Evolutionary conservation across 2,113 vertebrate species (phyloP).

Genomic region (Urocolius indicus): DNA sequence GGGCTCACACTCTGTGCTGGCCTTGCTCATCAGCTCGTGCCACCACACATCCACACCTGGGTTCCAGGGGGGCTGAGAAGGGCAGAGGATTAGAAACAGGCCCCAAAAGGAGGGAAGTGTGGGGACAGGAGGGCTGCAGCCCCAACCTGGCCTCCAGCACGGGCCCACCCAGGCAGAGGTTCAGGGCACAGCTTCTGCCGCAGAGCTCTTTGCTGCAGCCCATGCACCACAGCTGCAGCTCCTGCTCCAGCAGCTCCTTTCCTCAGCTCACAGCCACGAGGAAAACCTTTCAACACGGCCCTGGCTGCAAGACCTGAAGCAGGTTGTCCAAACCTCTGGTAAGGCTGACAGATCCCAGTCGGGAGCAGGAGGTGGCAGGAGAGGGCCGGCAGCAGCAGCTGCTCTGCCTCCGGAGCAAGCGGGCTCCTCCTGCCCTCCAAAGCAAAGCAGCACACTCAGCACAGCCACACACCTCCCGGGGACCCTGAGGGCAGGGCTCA

Average conservation of each 20-base stretch:
- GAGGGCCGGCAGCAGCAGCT: not conserved
- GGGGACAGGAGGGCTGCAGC: not conserved
- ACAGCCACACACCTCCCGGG: not conserved
- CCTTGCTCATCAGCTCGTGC: constrained; percentile 85
- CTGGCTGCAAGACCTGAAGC: not conserved
- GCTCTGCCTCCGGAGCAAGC: not conserved
- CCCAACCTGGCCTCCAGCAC: rapidly evolving
- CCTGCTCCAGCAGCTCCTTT: not conserved
- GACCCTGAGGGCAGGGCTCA: not conserved
- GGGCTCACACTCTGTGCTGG: constrained; percentile 87
- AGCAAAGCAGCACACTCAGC: not conserved
- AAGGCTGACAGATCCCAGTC: rapidly evolving
- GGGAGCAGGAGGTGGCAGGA: not conserved
- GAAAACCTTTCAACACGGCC: not conserved
- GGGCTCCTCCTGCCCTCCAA: not conserved
- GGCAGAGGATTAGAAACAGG: not conserved
- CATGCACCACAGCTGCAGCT: not conserved
- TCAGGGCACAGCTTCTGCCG: not conserved
- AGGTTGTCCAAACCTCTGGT: not conserved
- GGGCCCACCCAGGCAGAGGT: rapidly evolving
- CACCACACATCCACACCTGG: constrained; percentile 88
- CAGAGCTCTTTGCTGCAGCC: not conserved
- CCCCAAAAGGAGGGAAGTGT: not conserved
- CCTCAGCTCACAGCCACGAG: not conserved
- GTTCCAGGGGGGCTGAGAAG: constrained; percentile 88